A percentile compares a stretch with the other conserved stretches of the same genome.
Conservation (phyloP, 53 echinoderm and acorn worm genomes). For the Hippasteria phrygiana region DNA sequence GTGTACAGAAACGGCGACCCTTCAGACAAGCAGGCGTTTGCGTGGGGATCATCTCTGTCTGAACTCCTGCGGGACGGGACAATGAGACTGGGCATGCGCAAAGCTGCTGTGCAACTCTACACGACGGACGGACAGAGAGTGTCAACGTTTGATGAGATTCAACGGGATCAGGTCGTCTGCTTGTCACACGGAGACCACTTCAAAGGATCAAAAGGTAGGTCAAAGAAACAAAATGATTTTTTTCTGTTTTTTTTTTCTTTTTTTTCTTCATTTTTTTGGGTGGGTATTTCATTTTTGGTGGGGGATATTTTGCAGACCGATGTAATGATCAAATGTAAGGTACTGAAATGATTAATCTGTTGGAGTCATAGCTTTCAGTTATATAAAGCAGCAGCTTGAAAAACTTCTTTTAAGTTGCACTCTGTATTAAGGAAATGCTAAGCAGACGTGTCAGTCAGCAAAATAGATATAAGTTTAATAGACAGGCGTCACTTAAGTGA, state of each 20-base stretch:
- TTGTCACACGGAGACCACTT: conserved; percentile 77
- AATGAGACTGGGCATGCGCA: conserved; percentile 67
- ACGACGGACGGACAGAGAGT: conserved; percentile 66
- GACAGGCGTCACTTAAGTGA: too few species aligned
- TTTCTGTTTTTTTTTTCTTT: background rate
- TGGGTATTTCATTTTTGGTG: too few species aligned
- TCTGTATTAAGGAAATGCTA: too few species aligned
- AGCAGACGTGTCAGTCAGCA: too few species aligned
- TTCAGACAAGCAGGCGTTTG: conserved; percentile 67
- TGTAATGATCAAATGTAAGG: too few species aligned
- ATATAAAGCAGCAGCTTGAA: too few species aligned
- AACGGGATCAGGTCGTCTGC: conserved; percentile 78
- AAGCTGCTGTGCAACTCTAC: conserved; percentile 75
- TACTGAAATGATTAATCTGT: too few species aligned
- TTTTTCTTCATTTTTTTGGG: background rate
- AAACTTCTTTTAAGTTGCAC: too few species aligned
- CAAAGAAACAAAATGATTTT: background rate
- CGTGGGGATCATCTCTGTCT: conserved; percentile 78
- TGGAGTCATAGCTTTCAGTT: too few species aligned
- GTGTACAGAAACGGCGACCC: conserved; percentile 82
- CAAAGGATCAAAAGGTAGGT: conserved; percentile 78
- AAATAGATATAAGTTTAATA: too few species aligned
- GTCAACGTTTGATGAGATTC: conserved; percentile 73
- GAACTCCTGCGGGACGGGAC: conserved; percentile 79
- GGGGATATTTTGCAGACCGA: too few species aligned